Evolutionary conservation across 2,797 vertebrate genomes (phyloP).

Genomic region (Lagodon rhomboides): DNA sequence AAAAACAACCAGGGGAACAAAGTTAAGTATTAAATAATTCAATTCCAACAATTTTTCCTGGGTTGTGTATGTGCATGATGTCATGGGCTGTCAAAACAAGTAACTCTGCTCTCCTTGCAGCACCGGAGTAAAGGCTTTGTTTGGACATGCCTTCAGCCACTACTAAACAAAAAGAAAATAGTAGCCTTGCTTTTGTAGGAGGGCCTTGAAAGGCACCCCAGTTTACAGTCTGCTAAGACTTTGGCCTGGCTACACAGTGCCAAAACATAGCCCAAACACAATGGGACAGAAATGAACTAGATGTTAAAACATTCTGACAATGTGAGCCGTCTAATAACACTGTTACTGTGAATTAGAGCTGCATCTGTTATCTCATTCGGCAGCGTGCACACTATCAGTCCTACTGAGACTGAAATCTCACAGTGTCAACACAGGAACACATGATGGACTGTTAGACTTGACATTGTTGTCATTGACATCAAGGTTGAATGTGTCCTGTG

Average conservation of each 20-base stretch:
- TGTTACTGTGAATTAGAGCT: slow-evolving; percentile 13
- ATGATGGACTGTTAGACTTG: slow-evolving; percentile 59
- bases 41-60: slow-evolving; percentile 24
- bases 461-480: slow-evolving; percentile 64
- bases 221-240: slow-evolving; percentile 43
- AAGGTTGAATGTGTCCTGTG: slow-evolving; percentile 64
- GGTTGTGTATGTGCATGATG: slow-evolving; percentile 28
- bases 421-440: slow-evolving; percentile 45
- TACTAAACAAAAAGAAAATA: slow-evolving; percentile 46
- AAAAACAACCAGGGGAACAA: slow-evolving; percentile 42
- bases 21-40: slow-evolving; percentile 39
- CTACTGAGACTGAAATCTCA: slow-evolving; percentile 23
- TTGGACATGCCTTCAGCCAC: slow-evolving; percentile 72
- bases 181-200: slow-evolving; percentile 35
- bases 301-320: slow-evolving; percentile 17
- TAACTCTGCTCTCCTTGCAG: slow-evolving; percentile 15
- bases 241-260: slow-evolving; percentile 32
- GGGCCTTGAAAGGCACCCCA: slow-evolving; percentile 33
- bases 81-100: slow-evolving; percentile 51
- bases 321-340: slow-evolving; percentile 11
- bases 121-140: slow-evolving; percentile 63
- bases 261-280: slow-evolving; percentile 39
- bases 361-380: slow-evolving; percentile 17
- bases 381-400: slow-evolving; percentile 30
- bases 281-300: slow-evolving; percentile 6